These are phyloP conservation scores for Scaptodrosophila latifasciaeformis DNA, from an alignment of 2,888 invertebrate species.

Conservation along the genomic window DNA sequence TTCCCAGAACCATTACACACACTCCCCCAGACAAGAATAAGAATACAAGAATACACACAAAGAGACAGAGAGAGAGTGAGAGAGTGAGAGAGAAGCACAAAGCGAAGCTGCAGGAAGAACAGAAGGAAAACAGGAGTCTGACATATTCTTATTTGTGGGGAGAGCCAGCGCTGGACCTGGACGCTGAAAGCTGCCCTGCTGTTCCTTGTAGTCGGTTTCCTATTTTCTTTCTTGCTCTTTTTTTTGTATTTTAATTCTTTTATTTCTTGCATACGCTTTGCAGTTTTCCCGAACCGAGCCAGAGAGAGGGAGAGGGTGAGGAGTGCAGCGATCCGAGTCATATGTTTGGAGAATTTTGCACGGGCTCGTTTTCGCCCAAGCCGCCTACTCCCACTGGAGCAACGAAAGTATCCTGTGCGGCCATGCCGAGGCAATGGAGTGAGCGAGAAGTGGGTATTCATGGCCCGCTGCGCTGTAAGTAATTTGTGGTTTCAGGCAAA, in stretches of 20 bases:
- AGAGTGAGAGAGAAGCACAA: too few relatives aligned
- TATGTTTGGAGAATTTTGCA: slow-evolving; percentile 30
- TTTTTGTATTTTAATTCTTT: neutral
- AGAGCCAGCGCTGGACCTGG: slow-evolving; percentile 30
- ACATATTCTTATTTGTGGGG: slow-evolving; percentile 40
- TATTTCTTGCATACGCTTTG: slow-evolving; percentile 51
- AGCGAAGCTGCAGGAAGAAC: neutral
- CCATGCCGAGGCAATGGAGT: slow-evolving; percentile 35
- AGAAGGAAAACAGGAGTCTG: neutral
- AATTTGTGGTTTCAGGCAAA: slow-evolving; percentile 69
- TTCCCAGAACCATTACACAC: slow-evolving; percentile 19
- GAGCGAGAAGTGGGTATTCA: slow-evolving; percentile 22
- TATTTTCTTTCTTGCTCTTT: neutral
- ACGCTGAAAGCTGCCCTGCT: slow-evolving; percentile 41
- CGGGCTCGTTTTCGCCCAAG: neutral
- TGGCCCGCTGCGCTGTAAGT: slow-evolving; percentile 64
- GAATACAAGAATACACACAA: slow-evolving; percentile 2
- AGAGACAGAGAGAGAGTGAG: neutral
- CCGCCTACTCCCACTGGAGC: neutral
- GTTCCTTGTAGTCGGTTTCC: slow-evolving; percentile 30
- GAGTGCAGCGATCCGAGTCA: slow-evolving; percentile 20
- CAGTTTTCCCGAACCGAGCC: neutral
- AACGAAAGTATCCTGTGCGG: too few relatives aligned
- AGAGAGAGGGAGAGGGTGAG: neutral
- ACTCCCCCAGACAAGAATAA: slow-evolving; percentile 21